phyloP scores from a whole-genome alignment of 2,888 invertebrate species.

The Cenopis cana region DNA sequence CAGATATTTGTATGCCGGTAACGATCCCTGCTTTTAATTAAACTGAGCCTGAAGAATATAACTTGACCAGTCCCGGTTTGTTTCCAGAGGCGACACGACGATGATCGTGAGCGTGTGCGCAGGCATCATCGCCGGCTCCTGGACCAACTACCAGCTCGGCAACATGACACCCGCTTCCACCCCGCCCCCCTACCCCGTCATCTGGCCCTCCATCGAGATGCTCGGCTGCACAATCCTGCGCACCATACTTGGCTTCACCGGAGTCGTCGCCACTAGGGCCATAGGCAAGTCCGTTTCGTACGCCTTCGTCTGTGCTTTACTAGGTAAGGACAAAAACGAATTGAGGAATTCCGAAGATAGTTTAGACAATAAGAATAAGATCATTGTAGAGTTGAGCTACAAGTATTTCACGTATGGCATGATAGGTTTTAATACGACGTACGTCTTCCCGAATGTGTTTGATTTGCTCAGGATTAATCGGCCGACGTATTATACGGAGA shows the following conservation, averaged over 20 bases:
- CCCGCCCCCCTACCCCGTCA: conserved; percentile 90
- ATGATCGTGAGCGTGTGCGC: conserved; percentile 93
- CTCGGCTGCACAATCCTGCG: conserved; percentile 87
- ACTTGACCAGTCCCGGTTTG: background rate
- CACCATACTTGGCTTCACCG: conserved; percentile 90
- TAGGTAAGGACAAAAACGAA: conserved; percentile 88
- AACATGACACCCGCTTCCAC: conserved; percentile 85
- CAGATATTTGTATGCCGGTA: too few species aligned
- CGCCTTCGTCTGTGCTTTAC: conserved; percentile 88
- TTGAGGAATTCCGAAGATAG: conserved; percentile 87
- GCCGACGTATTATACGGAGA: conserved; percentile 94
- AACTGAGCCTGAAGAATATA: too few species aligned
- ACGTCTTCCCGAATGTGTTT: conserved; percentile 92
- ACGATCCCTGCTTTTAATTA: too few species aligned
- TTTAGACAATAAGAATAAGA: conserved; percentile 88
- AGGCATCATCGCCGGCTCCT: conserved; percentile 92
- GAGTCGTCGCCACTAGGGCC: conserved; percentile 88
- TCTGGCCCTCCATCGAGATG: conserved; percentile 92
- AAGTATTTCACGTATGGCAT: conserved; percentile 93
- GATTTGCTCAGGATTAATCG: conserved; percentile 90
- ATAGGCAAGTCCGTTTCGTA: conserved; percentile 89
- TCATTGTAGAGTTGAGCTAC: conserved; percentile 91
- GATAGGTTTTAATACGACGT: conserved; percentile 92
- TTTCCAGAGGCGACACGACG: conserved; percentile 93
- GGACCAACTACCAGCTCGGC: conserved; percentile 94